Percentiles rank a stretch among this genome's conserved stretches.
phyloP scores from a whole-genome alignment of 2,113 vertebrate species.

The Azemiops feae region DNA sequence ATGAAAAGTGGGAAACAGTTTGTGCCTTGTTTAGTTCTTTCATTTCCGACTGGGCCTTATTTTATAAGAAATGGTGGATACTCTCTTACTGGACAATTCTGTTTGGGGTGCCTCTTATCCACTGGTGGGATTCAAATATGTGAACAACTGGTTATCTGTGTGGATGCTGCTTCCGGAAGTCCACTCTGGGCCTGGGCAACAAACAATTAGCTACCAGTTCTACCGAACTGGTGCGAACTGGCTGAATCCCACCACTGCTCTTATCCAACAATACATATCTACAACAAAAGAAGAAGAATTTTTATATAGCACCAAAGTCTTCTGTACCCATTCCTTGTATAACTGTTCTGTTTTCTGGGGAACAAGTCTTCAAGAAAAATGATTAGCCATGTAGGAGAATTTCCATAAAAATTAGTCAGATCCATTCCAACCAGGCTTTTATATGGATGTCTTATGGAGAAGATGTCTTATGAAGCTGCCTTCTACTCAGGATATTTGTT shows the following conservation, averaged over 20 bases:
- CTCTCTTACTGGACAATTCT: not conserved
- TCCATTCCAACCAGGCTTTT: not conserved
- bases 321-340: not conserved
- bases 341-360: not conserved
- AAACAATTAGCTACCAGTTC: too few species aligned
- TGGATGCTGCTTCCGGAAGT: too few species aligned
- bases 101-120: not conserved
- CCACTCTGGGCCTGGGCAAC: too few species aligned
- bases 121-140: too few species aligned
- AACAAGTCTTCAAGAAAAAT: not conserved
- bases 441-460: not conserved
- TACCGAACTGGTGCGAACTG: too few species aligned
- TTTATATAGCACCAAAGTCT: not conserved
- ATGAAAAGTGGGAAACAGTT: slow-evolving; percentile 49
- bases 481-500: not conserved
- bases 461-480: not conserved
- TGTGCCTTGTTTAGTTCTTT: slow-evolving; percentile 50
- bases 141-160: too few species aligned
- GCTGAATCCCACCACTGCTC: too few species aligned
- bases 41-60: slow-evolving; percentile 13
- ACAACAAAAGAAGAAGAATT: not conserved
- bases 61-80: not conserved
- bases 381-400: not conserved
- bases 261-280: not conserved
- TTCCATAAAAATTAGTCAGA: not conserved